Conservation (phyloP, 2,888 invertebrate species). For the Hirtodrosophila confusa region DNA sequence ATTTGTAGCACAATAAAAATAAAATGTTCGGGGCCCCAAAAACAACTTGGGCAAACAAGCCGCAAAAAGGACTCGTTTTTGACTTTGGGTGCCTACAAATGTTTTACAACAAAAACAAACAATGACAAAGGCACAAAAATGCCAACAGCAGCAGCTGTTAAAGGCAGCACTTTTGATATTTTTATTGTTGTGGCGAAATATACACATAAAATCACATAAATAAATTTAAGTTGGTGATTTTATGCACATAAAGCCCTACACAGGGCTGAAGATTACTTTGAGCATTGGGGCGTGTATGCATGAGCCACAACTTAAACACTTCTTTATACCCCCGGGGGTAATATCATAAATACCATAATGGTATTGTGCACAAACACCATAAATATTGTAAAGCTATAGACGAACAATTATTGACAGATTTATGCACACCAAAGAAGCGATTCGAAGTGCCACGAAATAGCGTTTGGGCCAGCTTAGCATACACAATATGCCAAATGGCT, state of each 20-base stretch:
- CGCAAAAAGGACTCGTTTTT: conserved; percentile 62
- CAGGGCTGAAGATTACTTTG: neutral
- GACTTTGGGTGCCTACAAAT: conserved; percentile 68
- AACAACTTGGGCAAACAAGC: conserved; percentile 44
- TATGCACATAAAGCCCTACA: conserved; percentile 32
- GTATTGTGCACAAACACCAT: conserved; percentile 50
- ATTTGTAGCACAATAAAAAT: conserved; percentile 77
- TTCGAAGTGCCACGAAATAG: conserved; percentile 40
- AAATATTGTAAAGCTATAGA: conserved; percentile 64
- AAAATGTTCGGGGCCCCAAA: conserved; percentile 51
- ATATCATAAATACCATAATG: conserved; percentile 64
- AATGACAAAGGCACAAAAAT: conserved; percentile 59
- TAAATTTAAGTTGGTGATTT: conserved; percentile 68
- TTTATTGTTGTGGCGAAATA: conserved; percentile 74
- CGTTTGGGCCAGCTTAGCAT: conserved; percentile 22
- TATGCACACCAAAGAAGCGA: conserved; percentile 56
- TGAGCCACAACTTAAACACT: conserved; percentile 32
- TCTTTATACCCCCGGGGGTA: conserved; percentile 17
- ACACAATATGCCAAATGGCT: conserved; percentile 30
- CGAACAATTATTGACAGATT: conserved; percentile 76
- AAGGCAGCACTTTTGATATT: conserved; percentile 64
- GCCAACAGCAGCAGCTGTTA: conserved; percentile 57
- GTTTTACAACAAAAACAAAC: conserved; percentile 57
- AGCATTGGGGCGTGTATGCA: conserved; percentile 30
- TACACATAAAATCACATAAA: conserved; percentile 73